Evolutionary conservation across 1,140 invertebrate species (phyloP), one percentile per base, ranked within the genome.

Genomic region (Idris sp.): DNA sequence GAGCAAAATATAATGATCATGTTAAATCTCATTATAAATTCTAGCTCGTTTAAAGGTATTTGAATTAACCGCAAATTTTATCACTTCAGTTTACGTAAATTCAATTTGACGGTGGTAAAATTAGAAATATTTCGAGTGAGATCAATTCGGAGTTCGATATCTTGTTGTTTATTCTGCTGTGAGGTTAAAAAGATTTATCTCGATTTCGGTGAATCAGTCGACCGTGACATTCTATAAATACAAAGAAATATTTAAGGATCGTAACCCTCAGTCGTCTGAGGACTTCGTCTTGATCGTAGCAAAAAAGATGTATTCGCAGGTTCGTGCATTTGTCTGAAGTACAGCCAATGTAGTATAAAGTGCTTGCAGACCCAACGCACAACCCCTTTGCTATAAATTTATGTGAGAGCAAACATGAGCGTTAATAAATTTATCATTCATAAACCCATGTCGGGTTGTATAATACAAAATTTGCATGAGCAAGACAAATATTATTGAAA

Each of bases 331-430:
- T 43, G 44, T 65, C 65, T 74, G 67, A 46, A 53, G 78, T 53
- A n/a, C n/a, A 59, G 48, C 72, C 79, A 81, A 80, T 80, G 69
- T 69, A 78, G 76, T 77, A 79, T 73, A 56, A 73, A 80, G 74
- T 74, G 73, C n/a, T 77, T 68, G 16, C 76, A 67, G 33, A 30
- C 38, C 31, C 33, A 51, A 30, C 38, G 36, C 33, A 51, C 49
- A 58, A 74, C 73, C 67, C 73, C 74, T 48, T 72, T 64, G 76
- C 76, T n/a, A n/a, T 81, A 81, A 79, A 81, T 78, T 79, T 81
- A 81, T 67, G 49, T 65, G 58, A 74, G 30, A 48, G 44, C 54
- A 71, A 59, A 67, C 67, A 48, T 30, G 16, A 22, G 51, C 53
- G 44, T 65, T 73, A 65, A 59, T 73, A 73, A 71, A 58, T 64